phyloP scores from a whole-genome alignment of 1,140 invertebrate species.

The Parapsyche elsis region DNA sequence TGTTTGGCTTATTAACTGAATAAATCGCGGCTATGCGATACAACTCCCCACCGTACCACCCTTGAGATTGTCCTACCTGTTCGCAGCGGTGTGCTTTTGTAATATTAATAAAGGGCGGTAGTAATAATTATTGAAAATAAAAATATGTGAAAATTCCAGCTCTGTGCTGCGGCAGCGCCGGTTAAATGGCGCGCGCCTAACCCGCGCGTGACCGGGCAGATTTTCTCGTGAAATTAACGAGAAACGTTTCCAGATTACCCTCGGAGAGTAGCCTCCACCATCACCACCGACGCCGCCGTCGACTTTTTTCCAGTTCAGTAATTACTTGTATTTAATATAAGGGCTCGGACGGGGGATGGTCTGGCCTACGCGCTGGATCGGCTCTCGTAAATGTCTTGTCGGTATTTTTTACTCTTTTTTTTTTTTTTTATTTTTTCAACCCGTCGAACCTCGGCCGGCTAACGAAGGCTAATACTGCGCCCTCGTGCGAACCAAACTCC shows the following conservation, averaged over 20 bases:
- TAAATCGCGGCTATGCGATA: no score
- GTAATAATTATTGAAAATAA: background rate
- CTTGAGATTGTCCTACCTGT: no score
- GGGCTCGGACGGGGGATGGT: constrained; percentile 37
- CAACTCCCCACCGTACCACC: no score
- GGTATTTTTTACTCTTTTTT: constrained; percentile 38
- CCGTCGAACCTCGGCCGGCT: constrained; percentile 6
- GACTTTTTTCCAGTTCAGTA: constrained; percentile 55
- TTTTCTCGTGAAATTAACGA: constrained; percentile 57
- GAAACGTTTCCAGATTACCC: constrained; percentile 55
- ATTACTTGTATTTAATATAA: constrained; percentile 51
- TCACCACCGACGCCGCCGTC: constrained; percentile 39
- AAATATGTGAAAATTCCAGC: constrained; percentile 11
- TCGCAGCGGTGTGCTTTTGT: no score
- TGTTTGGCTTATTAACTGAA: no score
- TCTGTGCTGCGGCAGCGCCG: constrained; percentile 43
- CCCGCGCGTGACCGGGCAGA: constrained; percentile 56
- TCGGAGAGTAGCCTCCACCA: background rate
- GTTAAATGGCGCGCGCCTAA: constrained; percentile 56
- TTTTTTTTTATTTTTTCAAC: constrained; percentile 17
- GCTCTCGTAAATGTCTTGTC: constrained; percentile 51
- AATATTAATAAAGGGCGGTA: no score
- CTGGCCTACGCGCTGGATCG: constrained; percentile 15
- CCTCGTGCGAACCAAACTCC: constrained; percentile 40
- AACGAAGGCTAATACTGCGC: constrained; percentile 47